Evolutionary conservation across 2,888 invertebrate species (phyloP).

Genomic region (Spialia ferax): DNA sequence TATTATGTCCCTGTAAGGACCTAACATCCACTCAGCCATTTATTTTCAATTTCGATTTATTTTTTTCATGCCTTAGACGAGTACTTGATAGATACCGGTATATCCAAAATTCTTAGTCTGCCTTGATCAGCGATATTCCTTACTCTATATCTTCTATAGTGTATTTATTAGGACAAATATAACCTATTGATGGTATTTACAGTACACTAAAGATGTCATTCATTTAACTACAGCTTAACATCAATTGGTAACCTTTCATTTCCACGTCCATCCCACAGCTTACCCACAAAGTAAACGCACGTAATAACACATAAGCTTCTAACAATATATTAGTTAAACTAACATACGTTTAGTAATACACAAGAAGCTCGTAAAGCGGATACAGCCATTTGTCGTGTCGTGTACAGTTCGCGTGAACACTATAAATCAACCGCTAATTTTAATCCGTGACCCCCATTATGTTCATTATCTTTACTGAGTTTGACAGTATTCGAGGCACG

Average conservation of each 20-base stretch:
- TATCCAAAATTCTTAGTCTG: no score
- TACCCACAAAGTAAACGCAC: background rate
- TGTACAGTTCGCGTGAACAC: constrained; percentile 13
- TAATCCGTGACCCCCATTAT: constrained; percentile 30
- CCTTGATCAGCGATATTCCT: no score
- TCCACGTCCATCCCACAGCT: background rate
- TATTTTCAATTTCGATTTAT: no score
- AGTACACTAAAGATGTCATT: no score
- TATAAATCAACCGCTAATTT: constrained; percentile 31
- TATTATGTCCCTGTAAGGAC: no score
- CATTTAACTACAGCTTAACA: no score
- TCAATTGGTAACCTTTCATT: background rate
- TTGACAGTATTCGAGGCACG: constrained; percentile 36
- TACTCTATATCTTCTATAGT: no score
- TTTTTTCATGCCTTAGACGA: no score
- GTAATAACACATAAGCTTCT: background rate
- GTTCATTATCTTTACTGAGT: constrained; percentile 22
- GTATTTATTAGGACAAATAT: no score
- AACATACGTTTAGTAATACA: background rate
- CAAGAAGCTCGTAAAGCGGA: constrained; percentile 1
- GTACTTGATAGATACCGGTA: no score
- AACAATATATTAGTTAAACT: background rate
- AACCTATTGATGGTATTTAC: no score
- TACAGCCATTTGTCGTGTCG: background rate
- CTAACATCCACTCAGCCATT: no score